phyloP scores from a whole-genome alignment of 1,140 invertebrate species.

The Euwallacea similis region DNA sequence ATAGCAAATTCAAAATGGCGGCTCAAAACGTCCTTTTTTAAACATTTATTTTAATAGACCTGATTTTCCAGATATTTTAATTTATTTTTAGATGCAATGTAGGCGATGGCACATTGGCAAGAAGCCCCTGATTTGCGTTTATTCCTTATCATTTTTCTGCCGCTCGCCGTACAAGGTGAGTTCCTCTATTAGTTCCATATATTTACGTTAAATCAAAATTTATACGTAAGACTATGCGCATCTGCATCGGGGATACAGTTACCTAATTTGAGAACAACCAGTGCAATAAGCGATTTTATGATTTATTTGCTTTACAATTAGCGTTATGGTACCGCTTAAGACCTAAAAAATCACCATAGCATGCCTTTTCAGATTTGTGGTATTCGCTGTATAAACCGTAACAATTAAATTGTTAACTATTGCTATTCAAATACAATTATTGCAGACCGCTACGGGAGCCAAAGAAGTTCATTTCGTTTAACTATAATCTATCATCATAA shows the following conservation, averaged over 20 bases:
- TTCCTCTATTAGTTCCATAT: background rate
- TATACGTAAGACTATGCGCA: no score
- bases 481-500: no score
- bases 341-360: conserved; percentile 19
- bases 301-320: conserved; percentile 11
- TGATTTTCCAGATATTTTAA: background rate
- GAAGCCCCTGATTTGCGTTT: conserved; percentile 12
- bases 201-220: no score
- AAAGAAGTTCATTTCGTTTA: no score
- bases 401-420: background rate
- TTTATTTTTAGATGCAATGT: conserved; percentile 39
- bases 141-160: conserved; percentile 5
- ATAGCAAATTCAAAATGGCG: no score
- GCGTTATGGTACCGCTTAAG: conserved; percentile 12
- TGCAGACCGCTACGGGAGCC: no score
- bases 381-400: conserved; percentile 5
- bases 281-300: conserved; percentile 1
- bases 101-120: conserved; percentile 39
- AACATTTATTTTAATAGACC: no score
- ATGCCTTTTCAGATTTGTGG: background rate
- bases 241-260: background rate
- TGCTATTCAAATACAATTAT: no score
- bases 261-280: conserved; percentile 1
- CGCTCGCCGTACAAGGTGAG: conserved; percentile 15
- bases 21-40: no score